Base-by-base conservation (phyloP, 2,797 vertebrate species). In the Eulemur rubriventer region DNA sequence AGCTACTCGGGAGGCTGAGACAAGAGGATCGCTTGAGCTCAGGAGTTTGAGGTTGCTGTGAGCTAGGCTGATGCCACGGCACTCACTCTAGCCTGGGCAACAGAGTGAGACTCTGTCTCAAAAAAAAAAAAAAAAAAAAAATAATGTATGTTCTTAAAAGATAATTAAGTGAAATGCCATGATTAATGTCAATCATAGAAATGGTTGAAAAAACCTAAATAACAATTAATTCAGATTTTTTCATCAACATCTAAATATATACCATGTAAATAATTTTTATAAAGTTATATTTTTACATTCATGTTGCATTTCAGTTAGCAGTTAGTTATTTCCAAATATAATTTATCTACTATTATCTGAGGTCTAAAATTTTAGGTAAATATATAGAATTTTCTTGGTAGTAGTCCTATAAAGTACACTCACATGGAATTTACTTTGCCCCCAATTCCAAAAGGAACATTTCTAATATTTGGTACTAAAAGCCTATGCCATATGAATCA, bases 341-440 rank as follows among this genome's bases (percentile, higher is more conserved):
- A 69, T 65, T 59, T 93, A 48, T 26, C 18, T 75, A 59, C 35
- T 20, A 35, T 76, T 59, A 88, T 87, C 18, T 61, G 18, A 84
- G 52, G 4, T 70, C 11, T 89, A 48, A 91, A 79, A 30, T 1
- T 46, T 91, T 50, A 78, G 52, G 2, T 76, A 69, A 82, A 1
- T 69, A 76, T 38, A 24, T 0, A 89, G 67, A 63, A 75, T 63
- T 91, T 89, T 26, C 41, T 90, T 46, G n/a, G 1, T 30, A 12
- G 10, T 35, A 24, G 3, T n/a, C 10, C 30, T 93, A 12, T 87
- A 63, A 91, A 9, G 2, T 82, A 28, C 10, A 63, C n/a, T 69
- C 26, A 69, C 0, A 30, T 52, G 18, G 38, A 73, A 97, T 94
- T 97, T 70, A 80, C 4, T 89, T 35, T 96, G 9, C 20, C 96